These are phyloP conservation scores for Pseudomyrmex cubaensis DNA, from an alignment of 1,140 invertebrate species.

Conservation along the genomic window DNA sequence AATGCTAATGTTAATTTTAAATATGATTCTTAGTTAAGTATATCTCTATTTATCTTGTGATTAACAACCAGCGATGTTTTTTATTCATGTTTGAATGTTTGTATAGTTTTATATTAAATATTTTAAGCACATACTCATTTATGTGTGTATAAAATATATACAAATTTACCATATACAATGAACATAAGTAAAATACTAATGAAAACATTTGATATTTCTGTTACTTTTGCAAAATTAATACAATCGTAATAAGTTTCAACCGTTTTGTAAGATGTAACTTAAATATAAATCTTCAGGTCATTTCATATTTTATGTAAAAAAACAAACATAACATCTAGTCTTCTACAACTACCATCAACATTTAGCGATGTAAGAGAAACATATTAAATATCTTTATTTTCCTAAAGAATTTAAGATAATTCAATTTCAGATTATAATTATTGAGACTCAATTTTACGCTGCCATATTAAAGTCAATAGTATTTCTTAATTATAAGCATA, in stretches of 20 bases:
- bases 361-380: neutral
- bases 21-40: constrained; percentile 53
- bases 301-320: constrained; percentile 17
- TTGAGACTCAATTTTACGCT: constrained; percentile 46
- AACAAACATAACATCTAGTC: constrained; percentile 48
- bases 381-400: neutral
- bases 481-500: constrained; percentile 24
- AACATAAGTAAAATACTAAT: constrained; percentile 5
- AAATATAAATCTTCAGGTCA: neutral
- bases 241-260: neutral
- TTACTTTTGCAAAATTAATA: constrained; percentile 9
- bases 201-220: constrained; percentile 43
- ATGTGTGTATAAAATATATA: neutral
- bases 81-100: constrained; percentile 41
- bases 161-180: constrained; percentile 1
- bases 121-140: constrained; percentile 37
- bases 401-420: constrained; percentile 4
- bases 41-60: constrained; percentile 7
- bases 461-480: constrained; percentile 31
- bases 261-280: neutral
- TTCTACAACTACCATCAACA: constrained; percentile 13
- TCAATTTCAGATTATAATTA: constrained; percentile 16
- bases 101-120: constrained; percentile 51
- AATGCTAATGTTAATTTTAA: constrained; percentile 58
- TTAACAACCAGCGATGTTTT: constrained; percentile 17